Evolutionary conservation across 2,113 vertebrate species (phyloP), one percentile per base, ranked within the genome.

Genomic region (Centropus bengalensis): DNA sequence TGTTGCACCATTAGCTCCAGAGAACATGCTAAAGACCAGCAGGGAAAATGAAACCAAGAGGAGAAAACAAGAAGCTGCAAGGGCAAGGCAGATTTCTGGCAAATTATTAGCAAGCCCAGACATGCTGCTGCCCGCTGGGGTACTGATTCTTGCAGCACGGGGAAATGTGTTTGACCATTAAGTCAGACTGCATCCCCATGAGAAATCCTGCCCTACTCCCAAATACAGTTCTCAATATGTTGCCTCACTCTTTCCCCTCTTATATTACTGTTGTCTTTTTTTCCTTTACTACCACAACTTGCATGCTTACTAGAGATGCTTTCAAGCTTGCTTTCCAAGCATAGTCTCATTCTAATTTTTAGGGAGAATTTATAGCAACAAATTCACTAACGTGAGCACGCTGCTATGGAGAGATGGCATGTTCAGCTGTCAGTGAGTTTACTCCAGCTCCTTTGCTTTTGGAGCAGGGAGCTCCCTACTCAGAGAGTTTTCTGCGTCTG

Each of bases 51-150:
- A 96, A 90, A 82, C 42, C 38, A 33, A 93, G 81, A 79, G 60
- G 83, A 58, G 66, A 82, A 87, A 96, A 89, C 45, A 67, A 82
- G 82, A 85, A 68, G 67, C 49, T 89, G 42, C 47, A 91, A 88
- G 75, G 73, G 93, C 47, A 94, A 97, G 91, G 95, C 1, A 62
- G 83, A 93, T 94, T 96, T 91, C 95, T 96, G 83, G 94, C 76
- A 95, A 96, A 97, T 96, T 95, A 86, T 60, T 97, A 91, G 78
- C 90, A 93, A 95, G 94, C 15, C 33, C 75, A 93, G 80, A 93
- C 75, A 58, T 49, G 87, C 56, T 79, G 52, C 82, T 94, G 77
- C 93, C 86, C 70, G 62, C 42, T 55, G 89, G 67, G 81, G 85
- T 55, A 94, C 64, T 55, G 68, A 89, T 87, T 93, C n/a, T 8